These are phyloP conservation scores for Drosophila borborema DNA, from an alignment of 2,888 invertebrate genomes.

Conservation along the genomic window DNA sequence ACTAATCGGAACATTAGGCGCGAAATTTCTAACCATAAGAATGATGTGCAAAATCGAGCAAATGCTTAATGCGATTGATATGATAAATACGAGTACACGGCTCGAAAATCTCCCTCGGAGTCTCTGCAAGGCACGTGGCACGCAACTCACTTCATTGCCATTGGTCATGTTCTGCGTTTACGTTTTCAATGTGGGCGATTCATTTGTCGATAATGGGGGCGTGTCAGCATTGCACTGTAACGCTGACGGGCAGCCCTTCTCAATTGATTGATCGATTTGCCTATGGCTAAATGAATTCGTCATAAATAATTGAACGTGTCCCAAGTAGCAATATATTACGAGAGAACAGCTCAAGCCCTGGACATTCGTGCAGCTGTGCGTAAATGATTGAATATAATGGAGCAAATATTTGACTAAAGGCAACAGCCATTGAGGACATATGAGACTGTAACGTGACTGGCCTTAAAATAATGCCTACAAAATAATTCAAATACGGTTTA, in stretches of 20 bases:
- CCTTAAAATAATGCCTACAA: background rate
- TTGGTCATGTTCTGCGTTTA: background rate
- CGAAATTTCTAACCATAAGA: constrained; percentile 18
- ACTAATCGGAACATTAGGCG: constrained; percentile 37
- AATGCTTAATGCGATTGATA: constrained; percentile 42
- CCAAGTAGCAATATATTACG: constrained; percentile 31
- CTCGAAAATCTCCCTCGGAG: constrained; percentile 20
- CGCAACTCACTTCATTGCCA: constrained; percentile 16
- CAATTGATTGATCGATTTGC: constrained; percentile 68
- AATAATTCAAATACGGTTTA: background rate
- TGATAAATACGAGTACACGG: constrained; percentile 44
- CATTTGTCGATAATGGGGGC: constrained; percentile 35
- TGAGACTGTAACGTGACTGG: no score
- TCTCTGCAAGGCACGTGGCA: constrained; percentile 28
- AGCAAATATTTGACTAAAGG: constrained; percentile 14
- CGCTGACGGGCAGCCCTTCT: constrained; percentile 34
- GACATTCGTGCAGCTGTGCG: constrained; percentile 42
- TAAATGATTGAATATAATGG: constrained; percentile 39
- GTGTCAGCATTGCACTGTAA: constrained; percentile 20
- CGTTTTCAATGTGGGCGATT: constrained; percentile 15
- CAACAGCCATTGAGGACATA: background rate
- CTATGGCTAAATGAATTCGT: constrained; percentile 56
- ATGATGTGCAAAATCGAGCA: constrained; percentile 42
- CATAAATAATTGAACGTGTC: constrained; percentile 60
- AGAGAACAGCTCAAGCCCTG: constrained; percentile 3